A percentile compares a stretch with the other conserved stretches of the same genome.
These are phyloP conservation scores for Phoxinus phoxinus DNA, from an alignment of 2,113 vertebrate species.

Conservation along the genomic window DNA sequence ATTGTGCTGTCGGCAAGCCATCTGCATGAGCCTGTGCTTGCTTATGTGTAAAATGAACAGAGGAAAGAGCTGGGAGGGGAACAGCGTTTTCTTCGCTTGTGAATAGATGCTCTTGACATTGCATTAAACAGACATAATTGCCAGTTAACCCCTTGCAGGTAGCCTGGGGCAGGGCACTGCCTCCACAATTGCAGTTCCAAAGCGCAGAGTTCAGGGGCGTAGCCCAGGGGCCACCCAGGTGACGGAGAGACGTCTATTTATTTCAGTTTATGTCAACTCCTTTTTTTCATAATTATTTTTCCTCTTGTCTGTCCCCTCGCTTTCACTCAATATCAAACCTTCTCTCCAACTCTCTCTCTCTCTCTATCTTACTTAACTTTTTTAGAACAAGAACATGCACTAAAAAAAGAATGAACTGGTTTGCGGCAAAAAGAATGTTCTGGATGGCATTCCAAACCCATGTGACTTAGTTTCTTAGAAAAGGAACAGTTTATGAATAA, in stretches of 20 bases:
- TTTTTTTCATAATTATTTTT: conserved; percentile 45
- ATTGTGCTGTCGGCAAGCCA: conserved; percentile 46
- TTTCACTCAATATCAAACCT: conserved; percentile 27
- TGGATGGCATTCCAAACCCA: too few relatives aligned
- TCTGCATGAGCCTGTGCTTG: conserved; percentile 43
- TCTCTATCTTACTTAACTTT: conserved; percentile 27
- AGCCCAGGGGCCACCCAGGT: conserved; percentile 58
- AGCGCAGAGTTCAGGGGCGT: conserved; percentile 26
- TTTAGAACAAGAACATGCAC: conserved; percentile 22
- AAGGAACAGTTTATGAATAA: too few relatives aligned
- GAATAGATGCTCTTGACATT: conserved; percentile 48
- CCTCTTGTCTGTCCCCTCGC: neutral
- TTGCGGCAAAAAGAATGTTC: conserved; percentile 12
- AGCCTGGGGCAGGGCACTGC: conserved; percentile 47
- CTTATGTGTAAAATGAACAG: conserved; percentile 48
- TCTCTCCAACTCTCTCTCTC: conserved; percentile 13
- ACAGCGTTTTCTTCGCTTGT: conserved; percentile 13
- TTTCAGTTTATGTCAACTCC: conserved; percentile 21
- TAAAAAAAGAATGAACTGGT: neutral
- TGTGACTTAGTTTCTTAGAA: too few relatives aligned
- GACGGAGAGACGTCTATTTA: conserved; percentile 29
- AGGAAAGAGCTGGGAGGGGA: conserved; percentile 34
- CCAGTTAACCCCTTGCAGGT: conserved; percentile 52
- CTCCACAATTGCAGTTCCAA: conserved; percentile 40
- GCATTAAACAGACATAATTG: conserved; percentile 58